A percentile compares a stretch with the other conserved stretches of the same genome.
Conservation (phyloP, 2,888 invertebrate species). For the Drosophila mercatorum region DNA sequence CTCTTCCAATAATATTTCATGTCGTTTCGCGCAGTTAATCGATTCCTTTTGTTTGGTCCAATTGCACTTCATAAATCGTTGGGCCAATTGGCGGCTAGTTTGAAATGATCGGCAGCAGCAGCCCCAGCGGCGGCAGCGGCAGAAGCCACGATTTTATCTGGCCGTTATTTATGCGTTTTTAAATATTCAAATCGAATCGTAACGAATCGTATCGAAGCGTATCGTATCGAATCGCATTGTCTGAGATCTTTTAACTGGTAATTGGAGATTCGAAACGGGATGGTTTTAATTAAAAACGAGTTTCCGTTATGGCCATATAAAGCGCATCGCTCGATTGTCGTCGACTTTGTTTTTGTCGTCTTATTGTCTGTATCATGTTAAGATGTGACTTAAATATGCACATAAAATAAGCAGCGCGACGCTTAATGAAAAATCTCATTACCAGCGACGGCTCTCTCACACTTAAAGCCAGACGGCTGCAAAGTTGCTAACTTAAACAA, state of each 20-base stretch:
- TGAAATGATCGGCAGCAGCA: constrained; percentile 19
- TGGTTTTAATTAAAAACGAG: constrained; percentile 74
- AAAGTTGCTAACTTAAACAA: constrained; percentile 72
- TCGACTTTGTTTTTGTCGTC: constrained; percentile 8
- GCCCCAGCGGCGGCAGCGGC: neutral
- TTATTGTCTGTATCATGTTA: constrained; percentile 39
- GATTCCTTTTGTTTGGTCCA: constrained; percentile 17
- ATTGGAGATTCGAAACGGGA: constrained; percentile 51
- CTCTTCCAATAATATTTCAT: constrained; percentile 5
- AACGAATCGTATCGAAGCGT: constrained; percentile 50
- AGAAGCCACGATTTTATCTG: constrained; percentile 29
- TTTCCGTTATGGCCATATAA: constrained; percentile 64
- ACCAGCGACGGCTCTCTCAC: constrained; percentile 11
- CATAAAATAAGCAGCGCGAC: constrained; percentile 25
- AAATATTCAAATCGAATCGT: constrained; percentile 68
- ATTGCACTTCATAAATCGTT: constrained; percentile 45
- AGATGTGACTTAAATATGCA: constrained; percentile 54
- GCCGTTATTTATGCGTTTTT: constrained; percentile 71
- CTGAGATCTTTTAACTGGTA: constrained; percentile 41
- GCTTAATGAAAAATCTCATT: constrained; percentile 57
- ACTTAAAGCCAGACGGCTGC: constrained; percentile 51
- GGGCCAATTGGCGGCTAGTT: constrained; percentile 35
- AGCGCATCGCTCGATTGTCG: constrained; percentile 21
- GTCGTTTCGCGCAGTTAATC: constrained; percentile 19
- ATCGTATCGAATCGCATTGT: constrained; percentile 35